These are phyloP conservation scores for Octopus sinensis DNA, from an alignment of 1,140 invertebrate genomes.

Conservation along the genomic window DNA sequence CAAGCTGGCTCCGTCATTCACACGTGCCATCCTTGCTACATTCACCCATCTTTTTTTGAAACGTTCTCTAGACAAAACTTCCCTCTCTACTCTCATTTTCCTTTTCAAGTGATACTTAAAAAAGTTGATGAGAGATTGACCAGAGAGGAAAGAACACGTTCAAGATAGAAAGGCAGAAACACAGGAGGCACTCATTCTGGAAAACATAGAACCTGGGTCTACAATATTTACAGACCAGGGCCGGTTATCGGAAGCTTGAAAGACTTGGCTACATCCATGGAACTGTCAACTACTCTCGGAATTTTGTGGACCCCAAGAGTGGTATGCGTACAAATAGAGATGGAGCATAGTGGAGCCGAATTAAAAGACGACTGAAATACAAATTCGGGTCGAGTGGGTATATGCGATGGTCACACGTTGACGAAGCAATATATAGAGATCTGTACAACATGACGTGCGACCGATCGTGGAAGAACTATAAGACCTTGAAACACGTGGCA, in stretches of 20 bases:
- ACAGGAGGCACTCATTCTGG: not conserved
- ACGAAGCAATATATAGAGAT: not conserved
- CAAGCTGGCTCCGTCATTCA: no score
- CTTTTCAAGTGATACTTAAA: no score
- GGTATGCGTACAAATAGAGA: not conserved
- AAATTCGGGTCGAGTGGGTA: not conserved
- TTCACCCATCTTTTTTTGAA: no score
- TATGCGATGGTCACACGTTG: not conserved
- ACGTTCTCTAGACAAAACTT: no score
- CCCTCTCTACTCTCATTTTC: no score
- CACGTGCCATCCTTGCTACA: no score
- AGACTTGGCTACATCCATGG: not conserved
- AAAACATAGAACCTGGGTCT: not conserved
- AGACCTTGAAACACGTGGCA: no score
- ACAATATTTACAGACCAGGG: not conserved
- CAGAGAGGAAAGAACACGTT: not conserved
- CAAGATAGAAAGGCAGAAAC: not conserved
- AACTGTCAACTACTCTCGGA: not conserved
- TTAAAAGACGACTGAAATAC: slow-evolving; percentile 3
- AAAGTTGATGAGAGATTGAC: no score
- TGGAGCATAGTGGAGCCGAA: not conserved
- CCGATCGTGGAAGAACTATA: no score
- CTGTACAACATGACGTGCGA: no score
- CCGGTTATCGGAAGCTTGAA: not conserved
- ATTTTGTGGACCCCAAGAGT: not conserved